Conservation (phyloP, 1,140 invertebrate genomes). For the Limonius californicus region DNA sequence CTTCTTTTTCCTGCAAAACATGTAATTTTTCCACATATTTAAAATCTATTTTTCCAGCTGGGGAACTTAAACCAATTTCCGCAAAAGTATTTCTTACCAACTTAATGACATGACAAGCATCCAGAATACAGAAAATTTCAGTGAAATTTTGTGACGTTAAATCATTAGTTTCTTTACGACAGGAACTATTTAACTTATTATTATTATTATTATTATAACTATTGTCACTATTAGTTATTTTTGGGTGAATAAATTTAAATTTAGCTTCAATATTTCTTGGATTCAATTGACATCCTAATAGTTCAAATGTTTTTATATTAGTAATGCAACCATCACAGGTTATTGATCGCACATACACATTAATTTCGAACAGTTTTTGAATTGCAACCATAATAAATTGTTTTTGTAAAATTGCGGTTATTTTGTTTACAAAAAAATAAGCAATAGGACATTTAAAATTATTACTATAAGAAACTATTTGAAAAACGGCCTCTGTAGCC, state of each 20-base stretch:
- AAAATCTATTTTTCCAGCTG: constrained; percentile 27
- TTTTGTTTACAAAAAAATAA: constrained; percentile 34
- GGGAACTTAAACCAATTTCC: not conserved
- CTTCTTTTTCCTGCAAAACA: constrained; percentile 32
- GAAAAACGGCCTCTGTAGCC: constrained; percentile 29
- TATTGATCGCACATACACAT: constrained; percentile 30
- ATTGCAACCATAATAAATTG: constrained; percentile 25
- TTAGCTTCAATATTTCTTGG: not conserved
- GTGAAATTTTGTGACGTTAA: too few relatives aligned
- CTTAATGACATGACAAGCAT: not conserved
- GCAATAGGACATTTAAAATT: constrained; percentile 30
- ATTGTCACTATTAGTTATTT: not conserved
- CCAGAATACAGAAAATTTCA: not conserved
- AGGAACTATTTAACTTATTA: too few relatives aligned
- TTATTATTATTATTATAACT: too few relatives aligned
- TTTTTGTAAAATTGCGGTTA: constrained; percentile 23
- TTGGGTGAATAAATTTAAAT: constrained; percentile 22
- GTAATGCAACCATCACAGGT: constrained; percentile 30
- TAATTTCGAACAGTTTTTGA: constrained; percentile 23
- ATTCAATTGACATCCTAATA: constrained; percentile 28
- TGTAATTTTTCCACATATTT: constrained; percentile 31
- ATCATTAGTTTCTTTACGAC: too few relatives aligned
- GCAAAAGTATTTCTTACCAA: constrained; percentile 2
- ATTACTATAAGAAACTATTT: constrained; percentile 29
- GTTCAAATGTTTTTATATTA: constrained; percentile 26